Conservation (phyloP, 2,113 vertebrate genomes). For the Lontra canadensis region DNA sequence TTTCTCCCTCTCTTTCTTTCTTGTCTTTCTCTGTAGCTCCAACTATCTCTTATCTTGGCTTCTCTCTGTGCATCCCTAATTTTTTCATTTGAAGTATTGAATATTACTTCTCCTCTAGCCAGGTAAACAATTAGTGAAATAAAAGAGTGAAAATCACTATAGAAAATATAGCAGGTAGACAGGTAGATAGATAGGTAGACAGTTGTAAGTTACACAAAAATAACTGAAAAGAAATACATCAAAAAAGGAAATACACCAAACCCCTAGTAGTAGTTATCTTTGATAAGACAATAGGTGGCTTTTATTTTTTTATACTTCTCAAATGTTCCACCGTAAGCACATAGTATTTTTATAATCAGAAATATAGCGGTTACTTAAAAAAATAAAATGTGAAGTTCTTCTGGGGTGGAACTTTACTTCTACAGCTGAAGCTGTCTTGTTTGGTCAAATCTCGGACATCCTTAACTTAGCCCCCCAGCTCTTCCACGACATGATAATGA, state of each 20-base stretch:
- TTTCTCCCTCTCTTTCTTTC: not conserved
- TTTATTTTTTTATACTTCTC: not conserved
- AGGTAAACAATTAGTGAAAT: not conserved
- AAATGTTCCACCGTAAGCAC: not conserved
- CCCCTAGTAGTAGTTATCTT: not conserved
- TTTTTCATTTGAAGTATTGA: not conserved
- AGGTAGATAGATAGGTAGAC: not conserved
- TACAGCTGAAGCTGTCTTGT: not conserved
- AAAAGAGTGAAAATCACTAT: not conserved
- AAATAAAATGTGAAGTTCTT: not conserved
- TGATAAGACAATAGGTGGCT: not conserved
- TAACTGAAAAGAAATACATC: not conserved
- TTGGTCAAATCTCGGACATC: not conserved
- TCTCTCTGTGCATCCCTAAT: not conserved
- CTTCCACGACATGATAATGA: not conserved
- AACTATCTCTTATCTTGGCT: not conserved
- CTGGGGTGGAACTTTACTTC: not conserved
- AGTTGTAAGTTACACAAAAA: not conserved
- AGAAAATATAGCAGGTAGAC: not conserved
- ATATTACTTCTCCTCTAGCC: not conserved
- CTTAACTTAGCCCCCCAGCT: not conserved
- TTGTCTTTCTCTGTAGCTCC: not conserved
- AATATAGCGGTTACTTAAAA: not conserved
- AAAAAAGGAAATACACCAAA: not conserved
- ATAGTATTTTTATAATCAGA: not conserved